Base-by-base conservation (phyloP, 2,888 invertebrate genomes). In the Aelia acuminata region DNA sequence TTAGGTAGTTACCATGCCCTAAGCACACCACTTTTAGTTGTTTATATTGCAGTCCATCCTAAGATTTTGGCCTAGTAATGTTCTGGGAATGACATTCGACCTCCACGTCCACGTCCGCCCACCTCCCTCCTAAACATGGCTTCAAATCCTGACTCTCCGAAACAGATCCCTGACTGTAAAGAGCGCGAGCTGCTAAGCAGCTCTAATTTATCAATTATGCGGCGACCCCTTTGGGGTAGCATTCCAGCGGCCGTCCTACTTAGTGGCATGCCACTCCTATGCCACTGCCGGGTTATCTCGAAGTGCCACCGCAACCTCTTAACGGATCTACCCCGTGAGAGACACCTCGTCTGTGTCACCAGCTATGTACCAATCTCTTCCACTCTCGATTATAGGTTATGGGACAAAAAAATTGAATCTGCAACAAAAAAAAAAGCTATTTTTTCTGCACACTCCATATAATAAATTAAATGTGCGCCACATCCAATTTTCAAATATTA, bases 241-340 rank as follows among this genome's bases (percentile, higher is more conserved):
- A 80, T 80, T 80, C 80, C 80, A 43, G 13, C 39, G 80, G n/a
- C n/a, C 80, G 80, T 47, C 80, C 80, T 80, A 80, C 80, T 80
- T 80, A 80, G 80, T 70, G 63, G 63, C 63, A 70, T 70, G 63
- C 63, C 63, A 70, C 80, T 80, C 80, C 43, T 47, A 22, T 80
- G 43, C 80, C n/a, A 80, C 43, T 43, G 10, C 43, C 43, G 63
- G 80, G 80, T 39, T 80, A 80, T 80, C 80, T 80, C 43, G n/a
- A 80, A 43, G 39, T n/a, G 70, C 70, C 70, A 35, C 53, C 53
- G 53, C n/a, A 75, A 39, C 3, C n/a, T 80, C 43, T 80, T 80
- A 80, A 80, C 80, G 22, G 80, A 80, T 80, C 43, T 43, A 43
- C 3, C 1, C 13, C 22, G 63, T 31, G 18, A 70, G 35, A 35